Base-by-base conservation (phyloP, 2,113 vertebrate genomes). In the Nanorana parkeri region DNA sequence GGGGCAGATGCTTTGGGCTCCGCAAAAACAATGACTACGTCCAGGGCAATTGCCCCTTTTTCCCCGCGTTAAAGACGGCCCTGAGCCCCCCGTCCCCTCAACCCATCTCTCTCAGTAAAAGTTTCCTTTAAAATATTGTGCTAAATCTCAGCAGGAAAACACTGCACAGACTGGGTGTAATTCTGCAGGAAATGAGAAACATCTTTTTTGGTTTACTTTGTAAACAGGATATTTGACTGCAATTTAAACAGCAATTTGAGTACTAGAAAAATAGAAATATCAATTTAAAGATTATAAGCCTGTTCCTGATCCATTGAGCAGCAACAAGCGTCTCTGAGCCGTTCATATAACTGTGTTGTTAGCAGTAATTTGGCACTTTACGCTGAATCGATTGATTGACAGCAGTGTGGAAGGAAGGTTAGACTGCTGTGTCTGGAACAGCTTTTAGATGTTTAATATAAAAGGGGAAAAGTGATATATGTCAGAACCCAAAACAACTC, bases 181-280 rank as follows among this genome's bases (percentile, higher is more conserved):
- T 72, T 72, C 23, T 4, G 47, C 17, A 17, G 23, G 47, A 72
- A 72, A 15, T 47, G 41, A 72, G 55, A 72, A 55, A 51, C 47
- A 55, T 51, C 68, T 54, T 28, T 36, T 24, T 54, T 51, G 13
- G 68, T 36, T 72, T 51, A 20, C 54, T 72, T 72, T 52, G 19
- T 52, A 72, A 72, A 13, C 23, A 16, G 47, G 68, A 54, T 52
- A 17, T 54, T 21, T 55, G 51, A 26, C 51, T 72, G 68, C 68
- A 72, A 72, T 72, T 72, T 72, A 26, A 72, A 26, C 47, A 41
- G 24, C 51, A 55, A 72, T 72, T 55, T 72, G 23, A 55, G 51
- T 24, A 55, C 4, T 28, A 23, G 51, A 72, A 72, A 55, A 72
- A 54, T 23, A 36, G 54, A 23, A 16, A 72, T 72, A 55, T 55